Base-by-base conservation (phyloP, 1,140 invertebrate species). In the Mya arenaria region DNA sequence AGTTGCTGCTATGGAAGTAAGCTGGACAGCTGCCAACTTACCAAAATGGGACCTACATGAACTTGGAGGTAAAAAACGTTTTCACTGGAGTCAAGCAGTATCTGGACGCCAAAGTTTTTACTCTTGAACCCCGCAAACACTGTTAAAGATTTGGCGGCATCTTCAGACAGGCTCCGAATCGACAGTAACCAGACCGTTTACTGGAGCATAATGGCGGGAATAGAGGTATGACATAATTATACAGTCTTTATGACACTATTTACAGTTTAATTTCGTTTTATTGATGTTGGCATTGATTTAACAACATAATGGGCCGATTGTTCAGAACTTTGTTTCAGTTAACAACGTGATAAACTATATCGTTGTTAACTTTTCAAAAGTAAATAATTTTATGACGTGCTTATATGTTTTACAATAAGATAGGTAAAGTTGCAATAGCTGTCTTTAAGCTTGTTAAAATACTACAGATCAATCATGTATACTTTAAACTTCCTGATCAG, bases 81-180 rank as follows among this genome's bases (percentile, higher is more conserved):
- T 19, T 30, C 55, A 4, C n/a, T 73, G 0, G 19, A 48, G 1
- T 58, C 69, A 17, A 23, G 23, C 6, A n/a, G 15, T 17, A 58
- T 73, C 34, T 73, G 69, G 69, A 73, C 30, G 30, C 69, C 69
- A 19, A 44, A 48, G 15, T 6, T 73, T 17, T 55, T 19, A n/a
- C 30, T 73, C 30, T n/a, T 55, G 10, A 56, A 73, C 28, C 69
- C 69, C 1, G 17, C 55, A 36, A 4, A 34, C 0, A 37, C 5
- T 4, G 32, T 41, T 6, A 34, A 55, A n/a, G 48, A 41, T 13
- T 34, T 56, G 3, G 32, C 48, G 6, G n/a, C 19, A 30, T n/a
- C 17, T 17, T 34, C 69, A 34, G 5, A 55, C 15, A 34, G 41
- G 15, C 10, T 73, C 8, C 55, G 55, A 36, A 55, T 73, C 1